Conservation (phyloP, 2,888 invertebrate genomes). For the Falcaria lacertinaria region DNA sequence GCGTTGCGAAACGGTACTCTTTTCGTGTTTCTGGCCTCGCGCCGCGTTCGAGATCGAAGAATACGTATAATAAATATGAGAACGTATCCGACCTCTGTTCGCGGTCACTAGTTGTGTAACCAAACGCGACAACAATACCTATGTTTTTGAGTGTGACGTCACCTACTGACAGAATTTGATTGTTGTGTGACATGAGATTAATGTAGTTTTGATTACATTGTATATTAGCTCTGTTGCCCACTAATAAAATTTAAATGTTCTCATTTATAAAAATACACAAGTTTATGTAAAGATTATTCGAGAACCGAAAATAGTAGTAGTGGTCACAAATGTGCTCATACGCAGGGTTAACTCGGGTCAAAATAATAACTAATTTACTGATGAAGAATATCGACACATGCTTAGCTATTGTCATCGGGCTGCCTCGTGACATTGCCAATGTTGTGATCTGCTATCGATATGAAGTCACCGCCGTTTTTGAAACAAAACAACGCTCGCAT, state of each 20-base stretch:
- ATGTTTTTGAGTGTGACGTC: slow-evolving; percentile 44
- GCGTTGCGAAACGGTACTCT: slow-evolving; percentile 73
- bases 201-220: slow-evolving; percentile 6
- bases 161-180: slow-evolving; percentile 39
- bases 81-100: slow-evolving; percentile 74
- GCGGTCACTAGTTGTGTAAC: slow-evolving; percentile 74
- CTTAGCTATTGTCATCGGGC: slow-evolving; percentile 28
- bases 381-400: slow-evolving; percentile 8
- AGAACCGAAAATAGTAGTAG: too few species aligned
- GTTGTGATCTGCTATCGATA: slow-evolving; percentile 44
- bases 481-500: slow-evolving; percentile 37
- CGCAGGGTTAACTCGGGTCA: too few species aligned
- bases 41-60: slow-evolving; percentile 68
- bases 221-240: too few species aligned
- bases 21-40: slow-evolving; percentile 68
- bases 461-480: slow-evolving; percentile 61
- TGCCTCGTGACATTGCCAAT: slow-evolving; percentile 43
- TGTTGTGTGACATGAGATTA: slow-evolving; percentile 35
- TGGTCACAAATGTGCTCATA: too few species aligned
- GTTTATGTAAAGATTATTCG: too few species aligned
- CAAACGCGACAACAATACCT: slow-evolving; percentile 65
- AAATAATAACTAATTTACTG: too few species aligned
- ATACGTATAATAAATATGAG: slow-evolving; percentile 77
- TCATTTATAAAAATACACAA: too few species aligned
- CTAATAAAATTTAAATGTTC: too few species aligned